phyloP scores from a whole-genome alignment of 2,797 vertebrate genomes.

The Scolopax bukidnonensis region DNA sequence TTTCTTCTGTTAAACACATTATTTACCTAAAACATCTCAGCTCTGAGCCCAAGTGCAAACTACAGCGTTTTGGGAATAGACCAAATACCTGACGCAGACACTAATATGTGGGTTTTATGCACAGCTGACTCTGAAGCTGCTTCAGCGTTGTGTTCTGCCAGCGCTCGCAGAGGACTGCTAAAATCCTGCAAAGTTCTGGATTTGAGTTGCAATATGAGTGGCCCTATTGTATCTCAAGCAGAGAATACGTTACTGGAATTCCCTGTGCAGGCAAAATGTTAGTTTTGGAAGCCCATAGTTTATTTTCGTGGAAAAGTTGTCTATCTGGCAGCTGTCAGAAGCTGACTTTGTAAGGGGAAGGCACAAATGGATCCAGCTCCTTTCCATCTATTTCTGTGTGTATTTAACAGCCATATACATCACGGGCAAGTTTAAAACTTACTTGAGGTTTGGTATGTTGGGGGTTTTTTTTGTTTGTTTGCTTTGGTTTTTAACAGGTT shows the following conservation, averaged over 20 bases:
- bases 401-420: background rate
- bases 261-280: background rate
- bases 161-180: background rate
- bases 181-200: background rate
- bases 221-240: background rate
- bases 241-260: background rate
- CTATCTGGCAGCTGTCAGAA: background rate
- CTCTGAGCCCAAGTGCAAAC: background rate
- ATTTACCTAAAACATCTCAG: background rate
- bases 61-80: background rate
- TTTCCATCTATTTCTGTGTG: background rate
- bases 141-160: background rate
- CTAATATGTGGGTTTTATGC: background rate
- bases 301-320: background rate
- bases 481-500: background rate
- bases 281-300: background rate
- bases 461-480: no score
- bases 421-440: background rate
- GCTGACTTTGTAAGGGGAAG: background rate
- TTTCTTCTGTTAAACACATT: background rate
- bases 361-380: background rate
- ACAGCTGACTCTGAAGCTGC: background rate
- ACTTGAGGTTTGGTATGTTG: background rate
- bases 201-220: background rate
- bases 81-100: background rate